A percentile compares a stretch with the other conserved stretches of the same genome.
These are phyloP conservation scores for Laupala kohalensis DNA, from an alignment of 1,140 invertebrate genomes.

Conservation along the genomic window DNA sequence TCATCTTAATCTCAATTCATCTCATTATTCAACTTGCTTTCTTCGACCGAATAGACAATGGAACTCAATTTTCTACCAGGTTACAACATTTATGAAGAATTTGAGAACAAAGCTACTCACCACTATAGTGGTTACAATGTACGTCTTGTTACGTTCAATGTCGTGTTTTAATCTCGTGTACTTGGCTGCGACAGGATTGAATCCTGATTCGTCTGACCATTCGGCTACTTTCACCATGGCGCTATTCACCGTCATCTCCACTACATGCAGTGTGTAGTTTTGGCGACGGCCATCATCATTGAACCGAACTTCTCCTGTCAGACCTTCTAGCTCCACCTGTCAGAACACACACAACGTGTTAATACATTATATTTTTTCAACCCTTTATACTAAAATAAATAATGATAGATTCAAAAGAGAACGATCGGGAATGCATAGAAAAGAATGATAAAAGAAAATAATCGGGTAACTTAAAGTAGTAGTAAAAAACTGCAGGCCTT, in stretches of 20 bases:
- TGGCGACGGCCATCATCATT: constrained; percentile 70
- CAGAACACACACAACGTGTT: constrained; percentile 19
- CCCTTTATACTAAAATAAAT: too few species aligned
- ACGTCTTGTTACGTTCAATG: constrained; percentile 75
- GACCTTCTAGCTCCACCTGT: constrained; percentile 79
- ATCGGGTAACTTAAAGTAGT: too few species aligned
- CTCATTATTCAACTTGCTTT: too few species aligned
- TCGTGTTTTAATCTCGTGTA: constrained; percentile 57
- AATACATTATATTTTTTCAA: too few species aligned
- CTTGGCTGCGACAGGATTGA: constrained; percentile 62
- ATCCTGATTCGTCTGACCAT: constrained; percentile 76
- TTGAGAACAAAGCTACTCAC: constrained; percentile 44
- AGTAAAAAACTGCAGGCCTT: too few species aligned
- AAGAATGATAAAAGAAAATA: too few species aligned
- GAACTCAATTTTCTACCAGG: too few species aligned
- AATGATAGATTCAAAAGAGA: too few species aligned
- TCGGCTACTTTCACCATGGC: constrained; percentile 78
- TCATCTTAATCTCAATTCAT: too few species aligned
- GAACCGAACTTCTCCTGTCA: constrained; percentile 82
- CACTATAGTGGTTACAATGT: constrained; percentile 79
- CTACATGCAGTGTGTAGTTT: constrained; percentile 84
- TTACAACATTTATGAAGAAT: too few species aligned
- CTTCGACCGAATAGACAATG: too few species aligned
- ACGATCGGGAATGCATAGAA: too few species aligned
- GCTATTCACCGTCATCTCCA: constrained; percentile 83